Evolutionary conservation across 1,140 invertebrate genomes (phyloP), one percentile per base, ranked within the genome.

Genomic region (Nasonia longicornis): DNA sequence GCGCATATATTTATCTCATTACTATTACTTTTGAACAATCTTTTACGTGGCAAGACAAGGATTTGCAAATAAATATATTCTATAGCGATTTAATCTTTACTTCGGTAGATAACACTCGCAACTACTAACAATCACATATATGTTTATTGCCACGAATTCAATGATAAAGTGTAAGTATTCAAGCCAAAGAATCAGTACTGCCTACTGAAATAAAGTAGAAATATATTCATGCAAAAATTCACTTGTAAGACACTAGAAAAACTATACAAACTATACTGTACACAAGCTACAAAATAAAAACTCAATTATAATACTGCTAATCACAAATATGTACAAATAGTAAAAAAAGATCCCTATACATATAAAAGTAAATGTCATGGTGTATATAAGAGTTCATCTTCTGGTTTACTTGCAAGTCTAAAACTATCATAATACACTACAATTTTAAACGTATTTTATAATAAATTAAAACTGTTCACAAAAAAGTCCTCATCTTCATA

Each of bases 241-340:
- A 58, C 45, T 48, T 52, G 45, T 74, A 48, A 74, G 20, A 71
- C 16, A 71, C 20, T 72, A 35, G 35, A 38, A 71, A 74, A 74
- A 58, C 52, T 74, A 35, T 75, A 63, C 52, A 75, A 63, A 26
- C 26, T 75, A 72, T 26, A 72, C 70, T 16, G 20, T 35, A 38
- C 38, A 72, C 1, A 29, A 31, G 22, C 14, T 67, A 67, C 3
- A 63, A 14, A 67, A 31, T 48, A 70, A 72, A 48, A 71, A 42
- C 14, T 58, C 20, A 16, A 70, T 42, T 70, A 35, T 71, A 71
- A 72, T 72, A 45, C 35, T 74, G n/a, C 20, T 63, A 74, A 74
- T 63, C 14, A 63, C 72, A 74, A 63, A 58, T 74, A 74, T 74
- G 22, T 42, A 67, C 72, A 74, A 58, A 58, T 74, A 74, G 16